These are phyloP conservation scores for Drosophila tripunctata DNA, from an alignment of 2,888 invertebrate species.

Conservation along the genomic window DNA sequence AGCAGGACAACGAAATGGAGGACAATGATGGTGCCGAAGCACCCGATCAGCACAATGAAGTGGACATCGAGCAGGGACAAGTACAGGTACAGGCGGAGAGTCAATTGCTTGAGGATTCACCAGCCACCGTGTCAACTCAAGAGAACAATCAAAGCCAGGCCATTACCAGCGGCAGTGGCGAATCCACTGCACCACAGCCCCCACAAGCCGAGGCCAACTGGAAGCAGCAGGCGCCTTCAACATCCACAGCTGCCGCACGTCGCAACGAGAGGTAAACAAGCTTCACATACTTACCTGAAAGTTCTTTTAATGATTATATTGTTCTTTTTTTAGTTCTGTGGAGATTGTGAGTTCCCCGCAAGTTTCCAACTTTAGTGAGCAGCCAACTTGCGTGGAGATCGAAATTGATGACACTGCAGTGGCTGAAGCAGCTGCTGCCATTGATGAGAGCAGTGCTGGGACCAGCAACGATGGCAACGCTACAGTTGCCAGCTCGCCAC, in stretches of 20 bases:
- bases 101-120: slow-evolving; percentile 51
- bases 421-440: slow-evolving; percentile 66
- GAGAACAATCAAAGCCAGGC: slow-evolving; percentile 87
- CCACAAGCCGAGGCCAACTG: slow-evolving; percentile 72
- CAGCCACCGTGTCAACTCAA: slow-evolving; percentile 69
- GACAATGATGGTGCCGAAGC: slow-evolving; percentile 85
- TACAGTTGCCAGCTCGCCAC: slow-evolving; percentile 49
- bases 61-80: slow-evolving; percentile 87
- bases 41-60: slow-evolving; percentile 86
- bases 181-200: slow-evolving; percentile 83
- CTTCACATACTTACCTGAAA: no score
- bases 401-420: slow-evolving; percentile 65
- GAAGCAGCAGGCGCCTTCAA: slow-evolving; percentile 81
- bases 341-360: slow-evolving; percentile 94
- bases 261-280: slow-evolving; percentile 78
- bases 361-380: slow-evolving; percentile 87
- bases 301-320: no score
- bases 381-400: slow-evolving; percentile 50
- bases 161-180: slow-evolving; percentile 91
- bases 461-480: slow-evolving; percentile 46
- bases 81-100: slow-evolving; percentile 85
- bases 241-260: slow-evolving; percentile 75
- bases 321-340: slow-evolving; percentile 87
- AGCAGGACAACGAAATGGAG: slow-evolving; percentile 85
- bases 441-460: slow-evolving; percentile 53